Base-by-base conservation (phyloP, 1,140 invertebrate species). In the Drosophila leontia region DNA sequence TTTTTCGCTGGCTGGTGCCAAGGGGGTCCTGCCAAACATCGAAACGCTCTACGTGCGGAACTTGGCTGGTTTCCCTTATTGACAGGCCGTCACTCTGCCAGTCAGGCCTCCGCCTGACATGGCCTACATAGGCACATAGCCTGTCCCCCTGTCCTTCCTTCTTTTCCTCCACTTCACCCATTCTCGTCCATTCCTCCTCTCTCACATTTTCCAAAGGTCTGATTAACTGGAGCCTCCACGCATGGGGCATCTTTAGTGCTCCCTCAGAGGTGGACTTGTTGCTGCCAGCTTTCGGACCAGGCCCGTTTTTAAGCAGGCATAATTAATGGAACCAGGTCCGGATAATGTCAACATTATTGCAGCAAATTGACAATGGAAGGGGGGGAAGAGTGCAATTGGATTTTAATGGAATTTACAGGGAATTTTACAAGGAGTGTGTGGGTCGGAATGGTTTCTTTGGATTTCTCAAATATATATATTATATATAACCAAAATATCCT, bases 261-360 rank as follows among this genome's bases (percentile, higher is more conserved):
- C 53, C 69, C 19, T 44, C 39, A 48, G 26, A 23, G 35, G 26
- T 34, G 17, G 32, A 78, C 75, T 78, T 78, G 75, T 78, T 78
- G 75, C 75, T 69, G 72, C 13, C 42, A 19, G 23, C 56, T 26
- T 17, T 53, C 13, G 7, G 34, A 11, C n/a, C 34, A 39, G 53
- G 11, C 53, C 8, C 13, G 41, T 41, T 76, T 67, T 76, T 51
- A 64, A 45, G 60, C 74, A 69, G 63, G 32, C 75, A 77, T 77
- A 67, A 59, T 67, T 76, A 76, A 76, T 65, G 72, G 53, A 42
- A 45, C 42, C 51, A 23, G 42, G 17, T 29, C 45, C 41, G 74
- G 74, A 58, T 76, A 67, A 76, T 76, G 60, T 67, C 72, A 76
- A 76, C 72, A 65, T 65, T 76, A 77, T 77, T 47, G 72, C 72